Conservation (phyloP, 2,113 vertebrate genomes). For the Suricata suricatta region DNA sequence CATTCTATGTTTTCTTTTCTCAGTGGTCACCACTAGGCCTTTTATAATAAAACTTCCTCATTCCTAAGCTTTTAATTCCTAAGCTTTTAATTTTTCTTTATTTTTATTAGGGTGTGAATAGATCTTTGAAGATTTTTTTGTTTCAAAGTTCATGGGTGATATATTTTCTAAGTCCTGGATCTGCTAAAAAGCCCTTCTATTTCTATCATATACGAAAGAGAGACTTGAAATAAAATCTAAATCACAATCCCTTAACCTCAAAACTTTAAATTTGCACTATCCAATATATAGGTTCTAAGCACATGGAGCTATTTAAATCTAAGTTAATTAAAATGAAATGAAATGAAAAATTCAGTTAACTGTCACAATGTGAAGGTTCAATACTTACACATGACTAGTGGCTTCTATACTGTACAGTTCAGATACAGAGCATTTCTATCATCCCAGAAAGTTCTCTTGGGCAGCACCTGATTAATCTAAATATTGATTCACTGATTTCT, state of each 20-base stretch:
- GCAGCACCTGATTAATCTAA: background rate
- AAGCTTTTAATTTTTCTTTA: background rate
- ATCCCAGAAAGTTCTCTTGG: background rate
- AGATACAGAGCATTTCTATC: background rate
- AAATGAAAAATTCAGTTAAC: background rate
- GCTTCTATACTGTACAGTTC: background rate
- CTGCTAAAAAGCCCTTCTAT: background rate
- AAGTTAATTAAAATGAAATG: conserved; percentile 1
- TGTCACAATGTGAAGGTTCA: background rate
- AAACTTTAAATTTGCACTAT: background rate
- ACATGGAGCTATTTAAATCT: background rate
- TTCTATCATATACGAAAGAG: background rate
- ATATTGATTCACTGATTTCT: background rate
- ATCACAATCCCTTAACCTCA: background rate
- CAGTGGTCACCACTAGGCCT: background rate
- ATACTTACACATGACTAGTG: background rate
- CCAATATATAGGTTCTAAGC: background rate
- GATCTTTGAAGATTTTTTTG: background rate
- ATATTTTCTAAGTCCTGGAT: background rate
- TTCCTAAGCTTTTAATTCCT: background rate
- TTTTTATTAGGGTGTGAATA: background rate
- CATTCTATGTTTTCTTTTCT: background rate
- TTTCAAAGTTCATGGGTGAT: background rate
- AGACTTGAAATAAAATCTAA: background rate
- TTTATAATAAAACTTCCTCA: background rate